phyloP scores from a whole-genome alignment of 2,888 invertebrate genomes.

The Lasioglossum marginatum region DNA sequence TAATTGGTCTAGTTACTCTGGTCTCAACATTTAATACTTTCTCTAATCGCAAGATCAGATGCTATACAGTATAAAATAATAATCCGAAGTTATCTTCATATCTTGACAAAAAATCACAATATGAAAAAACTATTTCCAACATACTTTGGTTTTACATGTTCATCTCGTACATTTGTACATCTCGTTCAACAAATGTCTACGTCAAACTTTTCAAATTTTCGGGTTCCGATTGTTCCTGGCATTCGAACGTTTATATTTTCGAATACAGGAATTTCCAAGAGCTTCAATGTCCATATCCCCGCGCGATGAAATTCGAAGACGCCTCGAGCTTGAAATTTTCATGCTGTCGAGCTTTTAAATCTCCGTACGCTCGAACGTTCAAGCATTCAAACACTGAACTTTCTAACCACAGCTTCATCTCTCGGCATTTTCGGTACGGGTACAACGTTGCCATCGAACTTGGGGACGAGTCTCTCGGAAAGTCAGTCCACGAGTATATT shows the following conservation, averaged over 20 bases:
- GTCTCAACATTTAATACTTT: too few species aligned
- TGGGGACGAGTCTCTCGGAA: conserved; percentile 36
- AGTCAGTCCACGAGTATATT: conserved; percentile 45
- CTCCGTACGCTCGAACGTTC: not conserved
- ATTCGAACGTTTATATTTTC: too few species aligned
- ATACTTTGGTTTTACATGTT: too few species aligned
- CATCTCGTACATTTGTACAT: too few species aligned
- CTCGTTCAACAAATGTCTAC: too few species aligned
- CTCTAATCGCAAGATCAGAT: too few species aligned
- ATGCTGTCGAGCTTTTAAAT: not conserved
- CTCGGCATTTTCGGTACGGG: conserved; percentile 26
- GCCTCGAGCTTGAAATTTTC: not conserved
- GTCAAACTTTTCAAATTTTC: too few species aligned
- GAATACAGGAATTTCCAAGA: not conserved
- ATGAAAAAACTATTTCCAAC: too few species aligned
- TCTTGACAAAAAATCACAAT: too few species aligned
- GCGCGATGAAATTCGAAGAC: not conserved
- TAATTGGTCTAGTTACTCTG: too few species aligned
- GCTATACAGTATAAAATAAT: too few species aligned
- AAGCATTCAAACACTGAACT: not conserved
- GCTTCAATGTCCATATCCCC: not conserved
- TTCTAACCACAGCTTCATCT: not conserved
- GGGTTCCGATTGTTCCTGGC: not conserved
- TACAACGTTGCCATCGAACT: conserved; percentile 21
- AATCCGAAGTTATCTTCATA: too few species aligned